A percentile compares a stretch with the other conserved stretches of the same genome.
phyloP scores from a whole-genome alignment of 2,113 vertebrate species.

The Esox niger region DNA sequence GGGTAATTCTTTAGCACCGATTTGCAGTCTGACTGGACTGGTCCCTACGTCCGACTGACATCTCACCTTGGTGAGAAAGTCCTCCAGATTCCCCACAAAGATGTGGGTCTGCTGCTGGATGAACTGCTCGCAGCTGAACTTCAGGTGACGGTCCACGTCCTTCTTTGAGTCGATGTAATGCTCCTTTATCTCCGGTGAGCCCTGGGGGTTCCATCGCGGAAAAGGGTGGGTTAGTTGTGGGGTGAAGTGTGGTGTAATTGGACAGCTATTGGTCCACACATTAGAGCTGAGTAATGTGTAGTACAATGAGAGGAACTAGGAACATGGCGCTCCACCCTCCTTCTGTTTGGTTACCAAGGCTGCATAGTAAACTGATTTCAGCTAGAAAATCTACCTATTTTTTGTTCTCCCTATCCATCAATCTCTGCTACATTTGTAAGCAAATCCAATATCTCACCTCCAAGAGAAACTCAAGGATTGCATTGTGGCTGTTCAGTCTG shows the following conservation, averaged over 20 bases:
- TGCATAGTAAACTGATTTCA: no score
- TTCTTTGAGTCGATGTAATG: constrained; percentile 99
- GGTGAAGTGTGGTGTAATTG: no score
- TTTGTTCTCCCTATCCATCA: no score
- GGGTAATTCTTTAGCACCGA: constrained; percentile 45
- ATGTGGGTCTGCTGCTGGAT: constrained; percentile 95
- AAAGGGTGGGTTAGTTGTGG: constrained; percentile 18
- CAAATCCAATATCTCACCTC: constrained; percentile 78
- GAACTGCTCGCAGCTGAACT: constrained; percentile 95
- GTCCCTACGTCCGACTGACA: constrained; percentile 16
- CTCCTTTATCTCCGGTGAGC: constrained; percentile 96
- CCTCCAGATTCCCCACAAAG: constrained; percentile 89
- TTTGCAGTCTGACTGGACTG: constrained; percentile 39
- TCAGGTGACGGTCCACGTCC: constrained; percentile 94
- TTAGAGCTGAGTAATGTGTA: no score
- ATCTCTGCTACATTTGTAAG: no score
- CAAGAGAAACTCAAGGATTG: constrained; percentile 95
- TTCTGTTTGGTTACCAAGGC: no score
- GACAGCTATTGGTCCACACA: no score
- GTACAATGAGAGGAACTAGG: no score
- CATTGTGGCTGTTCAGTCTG: constrained; percentile 95
- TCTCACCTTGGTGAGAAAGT: constrained; percentile 92
- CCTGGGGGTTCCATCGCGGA: constrained; percentile 77
- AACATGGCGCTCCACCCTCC: no score
- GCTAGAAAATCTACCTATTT: no score